Conservation (phyloP, 1,140 invertebrate species). For the Drosophila ercepeae region DNA sequence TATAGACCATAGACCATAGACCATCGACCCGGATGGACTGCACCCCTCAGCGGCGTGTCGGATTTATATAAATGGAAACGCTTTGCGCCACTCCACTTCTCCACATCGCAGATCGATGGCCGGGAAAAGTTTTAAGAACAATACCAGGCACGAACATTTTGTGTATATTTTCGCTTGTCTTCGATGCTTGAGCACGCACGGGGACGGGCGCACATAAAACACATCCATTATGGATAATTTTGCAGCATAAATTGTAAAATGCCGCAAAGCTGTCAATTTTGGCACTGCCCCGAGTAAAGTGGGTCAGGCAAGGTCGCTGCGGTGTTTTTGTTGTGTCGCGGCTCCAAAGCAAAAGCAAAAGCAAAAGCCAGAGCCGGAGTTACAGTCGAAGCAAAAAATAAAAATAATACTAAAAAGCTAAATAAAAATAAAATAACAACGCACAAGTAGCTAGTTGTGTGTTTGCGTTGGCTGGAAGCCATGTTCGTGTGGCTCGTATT, state of each 20-base stretch:
- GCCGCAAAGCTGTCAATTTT: conserved; percentile 76
- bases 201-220: conserved; percentile 36
- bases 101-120: conserved; percentile 16
- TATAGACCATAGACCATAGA: conserved; percentile 16
- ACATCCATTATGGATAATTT: conserved; percentile 55
- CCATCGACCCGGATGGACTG: conserved; percentile 30
- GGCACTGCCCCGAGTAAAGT: conserved; percentile 71
- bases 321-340: conserved; percentile 38
- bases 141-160: background rate
- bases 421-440: background rate
- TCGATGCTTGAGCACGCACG: conserved; percentile 61
- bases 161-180: background rate
- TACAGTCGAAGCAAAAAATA: conserved; percentile 1
- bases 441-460: conserved; percentile 28
- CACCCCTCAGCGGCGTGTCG: conserved; percentile 55
- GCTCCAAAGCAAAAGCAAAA: background rate
- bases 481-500: conserved; percentile 19
- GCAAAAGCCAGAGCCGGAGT: too few relatives aligned
- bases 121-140: conserved; percentile 34
- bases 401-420: background rate
- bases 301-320: conserved; percentile 79
- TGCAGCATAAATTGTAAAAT: conserved; percentile 74
- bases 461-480: conserved; percentile 49
- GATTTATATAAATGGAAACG: conserved; percentile 64
- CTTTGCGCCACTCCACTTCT: background rate